phyloP scores from a whole-genome alignment of 2,888 invertebrate genomes.

The Xanthorhoe designata region DNA sequence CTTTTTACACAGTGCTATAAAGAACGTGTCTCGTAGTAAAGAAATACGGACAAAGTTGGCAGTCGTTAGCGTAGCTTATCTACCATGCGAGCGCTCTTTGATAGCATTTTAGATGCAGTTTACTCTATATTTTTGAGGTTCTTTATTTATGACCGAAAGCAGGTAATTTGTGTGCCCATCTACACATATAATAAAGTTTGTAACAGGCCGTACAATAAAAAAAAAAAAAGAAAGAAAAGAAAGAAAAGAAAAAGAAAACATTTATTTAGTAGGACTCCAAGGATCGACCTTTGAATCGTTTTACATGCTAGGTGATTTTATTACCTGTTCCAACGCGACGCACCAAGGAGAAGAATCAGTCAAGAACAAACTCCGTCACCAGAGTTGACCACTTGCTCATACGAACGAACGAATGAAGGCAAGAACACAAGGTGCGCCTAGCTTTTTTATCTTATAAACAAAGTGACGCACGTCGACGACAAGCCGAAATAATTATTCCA shows the following conservation, averaged over 20 bases:
- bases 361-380: too few species aligned
- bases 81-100: conserved; percentile 4
- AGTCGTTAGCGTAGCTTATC: conserved; percentile 17
- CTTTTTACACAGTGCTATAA: neutral
- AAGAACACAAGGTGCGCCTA: too few species aligned
- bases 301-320: too few species aligned
- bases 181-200: neutral
- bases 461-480: too few species aligned
- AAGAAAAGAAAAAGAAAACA: neutral
- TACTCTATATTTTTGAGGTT: neutral
- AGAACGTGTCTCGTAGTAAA: neutral
- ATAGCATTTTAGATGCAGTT: conserved; percentile 4
- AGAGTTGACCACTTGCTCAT: too few species aligned
- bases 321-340: too few species aligned
- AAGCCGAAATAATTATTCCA: too few species aligned
- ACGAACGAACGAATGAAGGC: too few species aligned
- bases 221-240: neutral
- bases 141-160: neutral
- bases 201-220: neutral
- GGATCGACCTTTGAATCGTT: too few species aligned
- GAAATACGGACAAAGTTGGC: conserved; percentile 13
- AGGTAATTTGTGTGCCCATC: neutral
- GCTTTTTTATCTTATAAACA: too few species aligned
- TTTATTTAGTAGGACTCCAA: neutral
- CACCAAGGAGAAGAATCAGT: too few species aligned